Base-by-base conservation (phyloP, 2,888 invertebrate genomes). In the Cacoxenus indagator region DNA sequence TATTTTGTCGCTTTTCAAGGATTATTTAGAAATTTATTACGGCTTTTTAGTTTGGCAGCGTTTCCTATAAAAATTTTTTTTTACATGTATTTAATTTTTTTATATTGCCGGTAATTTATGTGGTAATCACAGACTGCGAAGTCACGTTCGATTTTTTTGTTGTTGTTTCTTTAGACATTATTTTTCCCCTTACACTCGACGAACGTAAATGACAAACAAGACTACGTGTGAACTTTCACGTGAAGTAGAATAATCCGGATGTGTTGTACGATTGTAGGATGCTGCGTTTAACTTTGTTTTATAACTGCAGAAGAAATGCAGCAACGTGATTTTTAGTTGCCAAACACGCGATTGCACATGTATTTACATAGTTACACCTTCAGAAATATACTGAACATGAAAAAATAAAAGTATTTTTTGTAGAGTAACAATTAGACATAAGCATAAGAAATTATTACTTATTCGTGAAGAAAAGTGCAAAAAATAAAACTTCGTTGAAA, bases 141-240 rank as follows among this genome's bases (percentile, higher is more conserved):
- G 37, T 37, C 37, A 5, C 8, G 37, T 14, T 37, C 8, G 8
- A 11, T 37, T 37, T 37, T 14, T 37, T 37, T 31, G 6, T 31
- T 9, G 9, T 0, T 8, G 9, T 37, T 37, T 37, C 2, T 2
- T 37, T 31, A 31, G 8, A 43, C 24, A 22, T 24, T 14, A 78
- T 81, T 81, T 79, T 76, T n/a, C n/a, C n/a, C n/a, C n/a, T n/a
- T n/a, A n/a, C n/a, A n/a, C n/a, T n/a, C n/a, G n/a, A 78, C 81
- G 77, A 81, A 79, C 81, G 78, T 79, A 79, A 79, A 77, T 78
- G 76, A 75, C 81, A 75, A 80, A 77, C 75, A 80, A 81, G 76
- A 78, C 74, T 67, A 74, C 72, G 48, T 48, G 17, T 48, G 17
- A 19, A 14, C 2, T 11, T 37, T 37, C 8, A 37, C 9, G 37